Percentiles rank a stretch among this genome's conserved stretches.
Evolutionary conservation across 2,113 vertebrate genomes (phyloP).

Genomic region (Dasyornis broadbenti): DNA sequence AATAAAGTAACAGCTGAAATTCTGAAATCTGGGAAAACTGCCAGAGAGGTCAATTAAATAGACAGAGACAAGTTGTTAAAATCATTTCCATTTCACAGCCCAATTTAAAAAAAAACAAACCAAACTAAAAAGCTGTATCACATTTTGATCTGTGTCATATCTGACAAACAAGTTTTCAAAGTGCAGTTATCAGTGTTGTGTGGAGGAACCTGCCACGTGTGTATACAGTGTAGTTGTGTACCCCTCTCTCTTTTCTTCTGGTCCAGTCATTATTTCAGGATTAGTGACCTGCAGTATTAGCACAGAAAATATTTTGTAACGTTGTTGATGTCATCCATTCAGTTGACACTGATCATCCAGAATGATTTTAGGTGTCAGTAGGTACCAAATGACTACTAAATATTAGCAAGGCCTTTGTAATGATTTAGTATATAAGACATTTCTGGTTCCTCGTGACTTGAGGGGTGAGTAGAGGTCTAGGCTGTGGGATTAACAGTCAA

Average conservation of each 20-base stretch:
- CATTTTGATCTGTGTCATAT: background rate
- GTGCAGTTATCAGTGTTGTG: background rate
- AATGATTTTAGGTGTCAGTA: background rate
- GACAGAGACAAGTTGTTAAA: background rate
- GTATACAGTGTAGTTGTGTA: background rate
- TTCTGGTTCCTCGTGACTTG: background rate
- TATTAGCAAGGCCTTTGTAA: background rate
- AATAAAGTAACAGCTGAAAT: constrained; percentile 2
- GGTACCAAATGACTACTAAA: background rate
- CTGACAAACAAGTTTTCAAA: background rate
- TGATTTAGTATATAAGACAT: background rate
- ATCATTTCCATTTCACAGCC: background rate
- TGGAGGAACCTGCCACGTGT: background rate
- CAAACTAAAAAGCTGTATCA: background rate
- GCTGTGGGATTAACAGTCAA: background rate
- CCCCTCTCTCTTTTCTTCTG: background rate
- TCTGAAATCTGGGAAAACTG: background rate
- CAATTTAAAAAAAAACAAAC: background rate
- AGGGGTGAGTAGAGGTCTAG: background rate
- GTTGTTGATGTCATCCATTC: background rate
- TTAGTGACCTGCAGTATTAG: background rate
- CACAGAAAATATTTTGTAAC: background rate
- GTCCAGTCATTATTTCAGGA: background rate
- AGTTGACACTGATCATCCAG: background rate
- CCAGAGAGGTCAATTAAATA: background rate